These are phyloP conservation scores for Chloebia gouldiae DNA, from an alignment of 2,113 vertebrate genomes.

Conservation along the genomic window DNA sequence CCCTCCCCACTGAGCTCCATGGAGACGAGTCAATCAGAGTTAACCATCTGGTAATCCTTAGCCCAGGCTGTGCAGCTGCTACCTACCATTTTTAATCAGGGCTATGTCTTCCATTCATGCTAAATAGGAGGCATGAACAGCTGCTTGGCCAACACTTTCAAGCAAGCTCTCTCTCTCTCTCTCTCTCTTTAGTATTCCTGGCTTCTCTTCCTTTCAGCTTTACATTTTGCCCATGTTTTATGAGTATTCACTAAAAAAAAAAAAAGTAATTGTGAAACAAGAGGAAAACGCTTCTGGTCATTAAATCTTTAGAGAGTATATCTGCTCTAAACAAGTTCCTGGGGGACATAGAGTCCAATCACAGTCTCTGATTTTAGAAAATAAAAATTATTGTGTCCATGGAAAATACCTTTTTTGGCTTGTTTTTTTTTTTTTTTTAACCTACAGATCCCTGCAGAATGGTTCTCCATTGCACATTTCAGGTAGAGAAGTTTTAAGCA, in stretches of 20 bases:
- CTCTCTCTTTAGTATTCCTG: slow-evolving; percentile 55
- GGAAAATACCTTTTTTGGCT: not conserved
- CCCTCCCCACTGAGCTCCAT: slow-evolving; percentile 60
- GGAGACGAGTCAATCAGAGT: slow-evolving; percentile 75
- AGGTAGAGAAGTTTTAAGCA: not conserved
- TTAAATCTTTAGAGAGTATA: not conserved
- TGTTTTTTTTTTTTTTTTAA: not conserved
- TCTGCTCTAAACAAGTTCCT: not conserved
- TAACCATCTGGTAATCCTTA: slow-evolving; percentile 79
- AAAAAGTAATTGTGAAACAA: not conserved
- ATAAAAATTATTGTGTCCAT: not conserved
- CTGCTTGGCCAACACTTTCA: slow-evolving; percentile 65
- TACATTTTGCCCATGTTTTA: slow-evolving; percentile 46
- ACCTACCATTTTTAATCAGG: slow-evolving; percentile 71
- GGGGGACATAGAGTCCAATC: not conserved
- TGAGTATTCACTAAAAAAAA: not conserved
- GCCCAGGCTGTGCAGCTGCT: slow-evolving; percentile 77
- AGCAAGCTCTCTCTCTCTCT: not conserved
- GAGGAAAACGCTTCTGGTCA: not conserved
- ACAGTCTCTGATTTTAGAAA: not conserved
- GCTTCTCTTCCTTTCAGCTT: slow-evolving; percentile 52
- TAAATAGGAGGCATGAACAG: slow-evolving; percentile 68
- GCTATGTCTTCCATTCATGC: slow-evolving; percentile 71
- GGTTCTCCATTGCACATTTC: not conserved
- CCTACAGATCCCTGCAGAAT: not conserved